These are phyloP conservation scores for Glyptemys insculpta DNA, from an alignment of 2,797 vertebrate genomes.

Conservation along the genomic window DNA sequence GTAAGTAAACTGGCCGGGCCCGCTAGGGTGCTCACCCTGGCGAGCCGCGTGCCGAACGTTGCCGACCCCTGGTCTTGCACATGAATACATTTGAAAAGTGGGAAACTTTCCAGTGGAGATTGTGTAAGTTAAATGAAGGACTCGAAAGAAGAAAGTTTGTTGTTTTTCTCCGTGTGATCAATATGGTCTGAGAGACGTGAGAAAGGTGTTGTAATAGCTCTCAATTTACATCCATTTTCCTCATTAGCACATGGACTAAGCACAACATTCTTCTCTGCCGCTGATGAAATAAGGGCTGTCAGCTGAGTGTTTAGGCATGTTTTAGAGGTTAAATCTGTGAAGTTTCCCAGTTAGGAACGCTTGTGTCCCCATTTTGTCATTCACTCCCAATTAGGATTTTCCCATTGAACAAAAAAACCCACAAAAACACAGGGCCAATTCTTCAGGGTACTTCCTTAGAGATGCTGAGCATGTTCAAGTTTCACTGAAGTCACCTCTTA, in stretches of 20 bases:
- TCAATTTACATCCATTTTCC: conserved; percentile 24
- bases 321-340: conserved; percentile 28
- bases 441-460: not conserved
- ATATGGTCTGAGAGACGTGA: not conserved
- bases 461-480: accelerated
- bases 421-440: not conserved
- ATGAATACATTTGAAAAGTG: not conserved
- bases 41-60: no score
- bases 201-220: not conserved
- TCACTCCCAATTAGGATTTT: not conserved
- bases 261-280: not conserved
- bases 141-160: not conserved
- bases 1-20: no score
- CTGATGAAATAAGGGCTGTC: conserved; percentile 59
- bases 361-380: not conserved
- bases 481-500: not conserved
- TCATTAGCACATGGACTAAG: conserved; percentile 13
- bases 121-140: not conserved
- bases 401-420: conserved; percentile 5
- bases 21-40: no score
- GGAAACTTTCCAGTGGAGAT: conserved; percentile 7
- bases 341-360: not conserved
- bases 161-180: not conserved
- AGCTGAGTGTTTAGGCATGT: conserved; percentile 18
- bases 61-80: not conserved